Conservation (phyloP, 2,797 vertebrate genomes). For the Clarias pachynema region DNA sequence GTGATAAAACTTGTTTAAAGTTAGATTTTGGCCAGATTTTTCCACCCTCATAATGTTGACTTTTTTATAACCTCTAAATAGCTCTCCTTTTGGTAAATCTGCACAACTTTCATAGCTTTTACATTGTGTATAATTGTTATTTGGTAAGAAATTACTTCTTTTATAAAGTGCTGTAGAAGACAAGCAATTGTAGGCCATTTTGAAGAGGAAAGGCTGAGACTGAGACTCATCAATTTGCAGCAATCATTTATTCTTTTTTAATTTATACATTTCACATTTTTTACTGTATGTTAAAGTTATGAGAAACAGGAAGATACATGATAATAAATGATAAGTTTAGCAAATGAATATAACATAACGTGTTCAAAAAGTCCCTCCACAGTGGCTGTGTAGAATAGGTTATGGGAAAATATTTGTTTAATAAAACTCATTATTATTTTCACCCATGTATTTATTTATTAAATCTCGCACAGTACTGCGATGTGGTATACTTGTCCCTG, state of each 20-base stretch:
- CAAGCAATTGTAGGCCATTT: neutral
- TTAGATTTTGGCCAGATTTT: neutral
- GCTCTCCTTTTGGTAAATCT: neutral
- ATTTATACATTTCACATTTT: neutral
- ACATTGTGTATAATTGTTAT: neutral
- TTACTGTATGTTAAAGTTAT: neutral
- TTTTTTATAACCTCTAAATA: neutral
- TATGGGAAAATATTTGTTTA: too few species aligned
- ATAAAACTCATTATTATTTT: too few species aligned
- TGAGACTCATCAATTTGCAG: neutral
- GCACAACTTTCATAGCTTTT: neutral
- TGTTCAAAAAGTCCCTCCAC: too few species aligned
- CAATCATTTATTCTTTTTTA: constrained; percentile 2
- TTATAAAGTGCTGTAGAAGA: neutral
- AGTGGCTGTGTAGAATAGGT: too few species aligned
- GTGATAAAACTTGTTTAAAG: neutral
- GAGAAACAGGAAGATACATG: neutral
- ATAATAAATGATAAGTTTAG: neutral
- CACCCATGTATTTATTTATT: too few species aligned
- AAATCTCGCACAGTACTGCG: too few species aligned
- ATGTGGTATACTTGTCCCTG: too few species aligned
- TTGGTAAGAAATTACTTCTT: neutral
- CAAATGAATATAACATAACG: neutral
- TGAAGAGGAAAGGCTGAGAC: neutral
- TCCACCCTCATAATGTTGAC: neutral